These are phyloP conservation scores for Apoda limacodes DNA, from an alignment of 2,888 invertebrate genomes.

Conservation along the genomic window DNA sequence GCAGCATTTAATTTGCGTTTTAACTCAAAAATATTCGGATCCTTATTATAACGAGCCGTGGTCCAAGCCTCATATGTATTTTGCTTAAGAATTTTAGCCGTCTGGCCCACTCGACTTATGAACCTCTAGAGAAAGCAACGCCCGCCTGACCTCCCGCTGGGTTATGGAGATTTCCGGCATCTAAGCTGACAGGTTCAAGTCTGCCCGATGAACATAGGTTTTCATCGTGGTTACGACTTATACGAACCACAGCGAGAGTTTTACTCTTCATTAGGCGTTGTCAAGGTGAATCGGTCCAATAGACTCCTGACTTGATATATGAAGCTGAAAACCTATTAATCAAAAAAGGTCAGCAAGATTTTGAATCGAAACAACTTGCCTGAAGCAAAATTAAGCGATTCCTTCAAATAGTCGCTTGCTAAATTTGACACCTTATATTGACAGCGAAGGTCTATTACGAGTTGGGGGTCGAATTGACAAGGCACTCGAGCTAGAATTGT, in stretches of 20 bases:
- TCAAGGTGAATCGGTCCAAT: too few relatives aligned
- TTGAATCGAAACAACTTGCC: neutral
- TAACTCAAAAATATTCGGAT: too few relatives aligned
- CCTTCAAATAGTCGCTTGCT: conserved; percentile 2
- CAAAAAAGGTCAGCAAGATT: conserved; percentile 1
- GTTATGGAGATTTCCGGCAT: neutral
- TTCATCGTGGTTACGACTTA: conserved; percentile 3
- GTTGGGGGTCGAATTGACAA: conserved; percentile 5
- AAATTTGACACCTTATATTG: conserved; percentile 6
- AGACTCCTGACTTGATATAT: too few relatives aligned
- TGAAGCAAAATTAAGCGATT: conserved; percentile 1
- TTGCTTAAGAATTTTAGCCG: too few relatives aligned
- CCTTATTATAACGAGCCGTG: too few relatives aligned
- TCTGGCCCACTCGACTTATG: too few relatives aligned
- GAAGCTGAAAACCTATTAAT: conserved; percentile 3
- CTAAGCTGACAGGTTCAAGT: neutral
- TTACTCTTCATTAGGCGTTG: conserved; percentile 3
- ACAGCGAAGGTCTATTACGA: conserved; percentile 2
- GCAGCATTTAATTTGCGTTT: too few relatives aligned
- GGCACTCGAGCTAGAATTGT: too few relatives aligned
- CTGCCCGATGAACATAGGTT: conserved; percentile 3
- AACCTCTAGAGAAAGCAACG: too few relatives aligned
- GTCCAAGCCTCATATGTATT: too few relatives aligned
- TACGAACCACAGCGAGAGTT: conserved; percentile 3
- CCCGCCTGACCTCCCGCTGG: neutral